phyloP scores from a whole-genome alignment of 1,140 invertebrate species.

The Atta colombica region DNA sequence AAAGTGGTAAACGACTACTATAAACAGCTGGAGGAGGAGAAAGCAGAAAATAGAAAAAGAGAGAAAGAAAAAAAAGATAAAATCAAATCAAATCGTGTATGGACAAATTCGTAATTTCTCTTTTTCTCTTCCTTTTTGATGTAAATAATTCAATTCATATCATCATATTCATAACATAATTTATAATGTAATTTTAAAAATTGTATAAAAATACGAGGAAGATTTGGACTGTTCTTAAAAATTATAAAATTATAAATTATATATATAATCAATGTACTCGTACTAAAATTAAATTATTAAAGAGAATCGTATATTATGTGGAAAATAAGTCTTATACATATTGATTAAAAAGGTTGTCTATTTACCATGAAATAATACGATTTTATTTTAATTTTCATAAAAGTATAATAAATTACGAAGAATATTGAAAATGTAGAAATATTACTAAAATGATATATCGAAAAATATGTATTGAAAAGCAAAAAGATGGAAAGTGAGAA shows the following conservation, averaged over 20 bases:
- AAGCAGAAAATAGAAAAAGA: background rate
- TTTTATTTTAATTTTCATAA: background rate
- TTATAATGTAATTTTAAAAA: background rate
- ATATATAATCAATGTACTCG: background rate
- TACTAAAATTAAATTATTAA: background rate
- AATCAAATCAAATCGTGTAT: background rate
- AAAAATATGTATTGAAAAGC: background rate
- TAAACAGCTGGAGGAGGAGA: slow-evolving; percentile 24
- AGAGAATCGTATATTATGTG: background rate
- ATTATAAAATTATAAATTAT: slow-evolving; percentile 31
- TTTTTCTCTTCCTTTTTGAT: background rate
- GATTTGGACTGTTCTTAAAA: background rate
- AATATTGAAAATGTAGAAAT: background rate
- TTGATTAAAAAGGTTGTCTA: background rate
- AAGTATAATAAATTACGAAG: background rate
- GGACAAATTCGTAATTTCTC: background rate
- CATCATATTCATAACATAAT: background rate
- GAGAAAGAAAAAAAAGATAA: background rate
- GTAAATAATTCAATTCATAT: slow-evolving; percentile 12
- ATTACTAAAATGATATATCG: background rate
- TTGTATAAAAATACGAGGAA: too few species aligned
- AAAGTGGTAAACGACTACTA: slow-evolving; percentile 32
- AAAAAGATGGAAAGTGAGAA: background rate
- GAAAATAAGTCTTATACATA: background rate
- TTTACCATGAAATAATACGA: background rate